phyloP scores from a whole-genome alignment of 2,113 vertebrate genomes.

The Boulengeromyrus knoepffleri region DNA sequence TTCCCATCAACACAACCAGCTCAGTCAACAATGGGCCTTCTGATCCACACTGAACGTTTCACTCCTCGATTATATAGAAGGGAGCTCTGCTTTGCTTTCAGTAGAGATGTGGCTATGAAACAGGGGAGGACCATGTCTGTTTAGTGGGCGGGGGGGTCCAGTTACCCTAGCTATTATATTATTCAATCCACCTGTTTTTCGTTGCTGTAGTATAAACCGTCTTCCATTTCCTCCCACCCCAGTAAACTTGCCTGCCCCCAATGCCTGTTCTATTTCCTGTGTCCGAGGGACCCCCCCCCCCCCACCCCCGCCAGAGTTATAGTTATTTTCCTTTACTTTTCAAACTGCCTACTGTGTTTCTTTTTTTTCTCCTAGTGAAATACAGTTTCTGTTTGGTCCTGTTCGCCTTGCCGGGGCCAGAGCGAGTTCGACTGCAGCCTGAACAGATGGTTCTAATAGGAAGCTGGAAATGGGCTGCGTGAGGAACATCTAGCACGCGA shows the following conservation, averaged over 20 bases:
- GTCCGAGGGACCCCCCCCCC: background rate
- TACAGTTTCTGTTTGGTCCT: background rate
- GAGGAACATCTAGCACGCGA: background rate
- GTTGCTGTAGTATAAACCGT: background rate
- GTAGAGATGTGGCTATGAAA: background rate
- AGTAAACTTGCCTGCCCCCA: background rate
- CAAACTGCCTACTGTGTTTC: background rate
- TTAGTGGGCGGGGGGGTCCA: background rate
- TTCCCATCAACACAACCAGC: slow-evolving; percentile 59
- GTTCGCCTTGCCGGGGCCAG: background rate
- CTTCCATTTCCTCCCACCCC: background rate
- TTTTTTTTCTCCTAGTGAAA: background rate
- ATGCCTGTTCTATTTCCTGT: background rate
- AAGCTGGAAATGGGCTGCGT: background rate
- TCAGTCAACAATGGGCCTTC: slow-evolving; percentile 51
- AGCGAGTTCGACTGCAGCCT: background rate
- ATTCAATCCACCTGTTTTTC: background rate
- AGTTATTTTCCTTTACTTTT: background rate
- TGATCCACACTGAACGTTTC: slow-evolving; percentile 55
- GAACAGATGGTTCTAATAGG: background rate
- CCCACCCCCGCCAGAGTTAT: background rate
- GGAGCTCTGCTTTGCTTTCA: background rate
- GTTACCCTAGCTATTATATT: background rate
- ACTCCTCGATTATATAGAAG: slow-evolving; percentile 6
- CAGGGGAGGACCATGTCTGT: background rate